These are phyloP conservation scores for Planococcus citri DNA, from an alignment of 1,140 invertebrate genomes.

Conservation along the genomic window DNA sequence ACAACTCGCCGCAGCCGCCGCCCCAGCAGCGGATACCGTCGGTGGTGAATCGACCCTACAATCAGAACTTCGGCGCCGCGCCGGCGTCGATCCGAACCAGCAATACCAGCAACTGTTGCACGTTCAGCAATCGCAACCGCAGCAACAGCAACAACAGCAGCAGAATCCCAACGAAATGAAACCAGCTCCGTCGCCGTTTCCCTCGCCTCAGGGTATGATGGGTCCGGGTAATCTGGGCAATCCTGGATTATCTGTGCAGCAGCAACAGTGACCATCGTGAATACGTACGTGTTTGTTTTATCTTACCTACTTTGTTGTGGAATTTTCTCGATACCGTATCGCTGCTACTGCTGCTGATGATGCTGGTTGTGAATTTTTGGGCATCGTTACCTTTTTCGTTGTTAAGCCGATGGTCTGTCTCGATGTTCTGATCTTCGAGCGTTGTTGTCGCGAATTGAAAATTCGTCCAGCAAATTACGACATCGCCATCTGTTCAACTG, in stretches of 20 bases:
- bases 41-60: not conserved
- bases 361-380: no score
- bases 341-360: no score
- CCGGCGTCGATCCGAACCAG: not conserved
- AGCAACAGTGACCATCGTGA: not conserved
- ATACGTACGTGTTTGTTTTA: no score
- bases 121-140: conserved; percentile 33
- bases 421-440: no score
- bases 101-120: conserved; percentile 29
- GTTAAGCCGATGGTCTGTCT: no score
- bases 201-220: not conserved
- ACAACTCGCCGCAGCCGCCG: not conserved
- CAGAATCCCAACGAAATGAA: conserved; percentile 14
- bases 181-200: not conserved
- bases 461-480: no score
- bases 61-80: not conserved
- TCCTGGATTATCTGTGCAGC: not conserved
- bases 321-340: no score
- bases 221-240: not conserved
- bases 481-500: no score
- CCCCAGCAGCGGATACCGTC: not conserved
- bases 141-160: conserved; percentile 31
- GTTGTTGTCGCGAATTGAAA: no score
- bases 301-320: no score
- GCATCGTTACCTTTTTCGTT: no score